These are phyloP conservation scores for Nyctibius grandis DNA, from an alignment of 2,797 vertebrate genomes.

Conservation along the genomic window DNA sequence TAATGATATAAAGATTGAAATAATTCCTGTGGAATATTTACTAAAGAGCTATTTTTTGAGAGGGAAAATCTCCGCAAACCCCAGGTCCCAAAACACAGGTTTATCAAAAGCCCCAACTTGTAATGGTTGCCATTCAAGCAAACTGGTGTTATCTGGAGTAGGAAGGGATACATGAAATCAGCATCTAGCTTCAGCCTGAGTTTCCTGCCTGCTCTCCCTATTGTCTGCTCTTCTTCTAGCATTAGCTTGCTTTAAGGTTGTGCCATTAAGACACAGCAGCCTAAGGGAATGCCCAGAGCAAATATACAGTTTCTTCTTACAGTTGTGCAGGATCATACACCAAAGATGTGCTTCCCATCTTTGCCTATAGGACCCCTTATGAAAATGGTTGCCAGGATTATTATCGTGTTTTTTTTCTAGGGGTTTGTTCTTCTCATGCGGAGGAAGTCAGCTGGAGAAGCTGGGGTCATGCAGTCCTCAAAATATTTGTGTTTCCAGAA, in stretches of 20 bases:
- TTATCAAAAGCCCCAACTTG: not conserved
- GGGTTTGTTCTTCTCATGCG: not conserved
- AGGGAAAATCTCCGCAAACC: not conserved
- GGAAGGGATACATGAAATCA: not conserved
- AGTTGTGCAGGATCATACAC: not conserved
- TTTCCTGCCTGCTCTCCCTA: not conserved
- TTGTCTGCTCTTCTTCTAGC: not conserved
- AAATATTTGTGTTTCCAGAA: not conserved
- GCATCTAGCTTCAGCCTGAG: not conserved
- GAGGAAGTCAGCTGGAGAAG: not conserved
- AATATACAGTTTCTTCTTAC: not conserved
- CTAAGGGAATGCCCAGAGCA: constrained; percentile 10
- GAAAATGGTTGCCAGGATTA: not conserved
- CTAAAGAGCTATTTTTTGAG: not conserved
- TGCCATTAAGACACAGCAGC: not conserved
- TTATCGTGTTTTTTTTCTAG: not conserved
- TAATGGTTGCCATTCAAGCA: not conserved
- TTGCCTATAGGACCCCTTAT: not conserved
- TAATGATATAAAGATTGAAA: not conserved
- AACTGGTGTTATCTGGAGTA: not conserved
- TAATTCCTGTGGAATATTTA: not conserved
- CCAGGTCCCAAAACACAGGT: not conserved
- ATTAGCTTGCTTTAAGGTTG: not conserved
- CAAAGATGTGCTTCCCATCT: not conserved
- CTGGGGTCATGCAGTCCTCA: not conserved